phyloP scores from a whole-genome alignment of 2,113 vertebrate species.

The Protomyctophum bolini region DNA sequence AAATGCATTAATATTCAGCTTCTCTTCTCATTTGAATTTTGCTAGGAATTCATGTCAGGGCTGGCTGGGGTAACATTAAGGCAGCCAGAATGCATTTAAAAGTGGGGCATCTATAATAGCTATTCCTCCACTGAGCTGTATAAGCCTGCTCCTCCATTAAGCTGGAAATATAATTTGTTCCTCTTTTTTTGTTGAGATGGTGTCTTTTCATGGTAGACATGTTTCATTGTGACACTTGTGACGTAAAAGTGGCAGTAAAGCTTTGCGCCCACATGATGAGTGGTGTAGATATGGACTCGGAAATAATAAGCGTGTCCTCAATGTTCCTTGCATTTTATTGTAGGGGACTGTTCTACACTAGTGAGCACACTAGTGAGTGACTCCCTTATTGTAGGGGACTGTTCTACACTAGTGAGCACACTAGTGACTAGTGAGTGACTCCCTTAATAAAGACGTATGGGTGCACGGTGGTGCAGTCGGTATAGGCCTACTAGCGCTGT shows the following conservation, averaged over 20 bases:
- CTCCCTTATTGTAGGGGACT: not conserved
- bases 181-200: not conserved
- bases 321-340: slow-evolving; percentile 8
- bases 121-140: not conserved
- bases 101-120: not conserved
- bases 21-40: not conserved
- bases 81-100: not conserved
- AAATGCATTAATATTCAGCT: not conserved
- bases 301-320: slow-evolving; percentile 4
- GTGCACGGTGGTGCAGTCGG: no score
- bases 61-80: not conserved
- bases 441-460: not conserved
- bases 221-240: no score
- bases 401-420: slow-evolving; percentile 1
- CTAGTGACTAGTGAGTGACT: slow-evolving; percentile 32
- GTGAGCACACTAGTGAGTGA: slow-evolving; percentile 33
- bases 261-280: not conserved
- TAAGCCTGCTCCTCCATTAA: not conserved
- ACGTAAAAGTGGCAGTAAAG: not conserved
- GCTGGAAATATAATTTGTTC: not conserved
- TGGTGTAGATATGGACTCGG: not conserved
- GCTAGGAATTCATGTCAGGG: not conserved
- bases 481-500: not conserved
- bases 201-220: no score
- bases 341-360: slow-evolving; percentile 12